These are phyloP conservation scores for Mugil cephalus DNA, from an alignment of 2,113 vertebrate species.

Conservation along the genomic window DNA sequence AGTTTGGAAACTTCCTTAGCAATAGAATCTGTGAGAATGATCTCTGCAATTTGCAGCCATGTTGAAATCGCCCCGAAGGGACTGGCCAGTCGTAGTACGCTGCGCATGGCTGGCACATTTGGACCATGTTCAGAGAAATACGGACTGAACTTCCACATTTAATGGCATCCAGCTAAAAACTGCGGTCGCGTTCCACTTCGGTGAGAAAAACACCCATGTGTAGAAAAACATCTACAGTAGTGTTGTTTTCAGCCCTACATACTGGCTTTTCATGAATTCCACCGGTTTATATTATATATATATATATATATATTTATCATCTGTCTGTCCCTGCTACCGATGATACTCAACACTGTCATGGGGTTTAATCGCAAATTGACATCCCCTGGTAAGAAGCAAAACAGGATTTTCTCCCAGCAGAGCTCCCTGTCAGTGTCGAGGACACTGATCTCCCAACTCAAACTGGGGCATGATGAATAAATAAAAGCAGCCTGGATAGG, in stretches of 20 bases:
- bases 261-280: conserved; percentile 6
- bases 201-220: too few relatives aligned
- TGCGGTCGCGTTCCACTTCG: too few relatives aligned
- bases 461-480: conserved; percentile 84
- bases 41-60: too few relatives aligned
- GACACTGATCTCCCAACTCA: conserved; percentile 73
- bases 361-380: conserved; percentile 22
- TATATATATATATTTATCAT: conserved; percentile 8
- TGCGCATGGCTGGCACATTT: too few relatives aligned
- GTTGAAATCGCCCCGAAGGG: too few relatives aligned
- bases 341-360: conserved; percentile 9
- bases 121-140: too few relatives aligned
- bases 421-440: conserved; percentile 50
- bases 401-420: conserved; percentile 45
- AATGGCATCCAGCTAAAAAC: too few relatives aligned
- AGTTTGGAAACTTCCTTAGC: too few relatives aligned
- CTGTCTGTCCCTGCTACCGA: conserved; percentile 3
- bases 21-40: too few relatives aligned
- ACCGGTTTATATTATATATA: conserved; percentile 17
- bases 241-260: not conserved
- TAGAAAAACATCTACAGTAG: too few relatives aligned
- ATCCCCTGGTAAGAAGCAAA: conserved; percentile 39
- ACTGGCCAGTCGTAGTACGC: too few relatives aligned
- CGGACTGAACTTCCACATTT: too few relatives aligned
- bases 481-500: conserved; percentile 79